A percentile compares a stretch with the other conserved stretches of the same genome.
These are phyloP conservation scores for Thyatira batis DNA, from an alignment of 2,888 invertebrate genomes.

Conservation along the genomic window DNA sequence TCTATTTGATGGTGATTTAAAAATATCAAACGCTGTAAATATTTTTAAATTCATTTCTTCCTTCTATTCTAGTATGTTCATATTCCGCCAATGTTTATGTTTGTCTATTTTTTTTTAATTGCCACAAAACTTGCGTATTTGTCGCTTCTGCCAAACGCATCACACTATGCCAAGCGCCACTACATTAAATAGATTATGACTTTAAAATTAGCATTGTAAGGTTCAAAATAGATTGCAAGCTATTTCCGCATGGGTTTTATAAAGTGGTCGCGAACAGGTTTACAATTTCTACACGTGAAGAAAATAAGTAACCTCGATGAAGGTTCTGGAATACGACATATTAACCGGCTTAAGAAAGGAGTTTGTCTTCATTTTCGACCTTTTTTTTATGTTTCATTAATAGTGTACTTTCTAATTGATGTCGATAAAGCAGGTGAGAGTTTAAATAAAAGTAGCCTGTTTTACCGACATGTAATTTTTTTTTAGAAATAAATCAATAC, in stretches of 20 bases:
- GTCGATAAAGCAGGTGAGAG: no score
- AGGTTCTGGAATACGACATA: background rate
- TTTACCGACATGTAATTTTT: no score
- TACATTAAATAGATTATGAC: background rate
- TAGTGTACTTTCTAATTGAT: no score
- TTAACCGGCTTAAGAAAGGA: background rate
- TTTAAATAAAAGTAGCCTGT: no score
- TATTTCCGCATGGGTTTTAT: background rate
- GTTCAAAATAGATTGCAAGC: background rate
- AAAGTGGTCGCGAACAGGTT: background rate
- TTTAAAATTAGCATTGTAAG: background rate
- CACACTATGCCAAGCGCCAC: background rate
- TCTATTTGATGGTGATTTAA: no score
- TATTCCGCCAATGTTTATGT: background rate
- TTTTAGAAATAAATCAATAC: no score
- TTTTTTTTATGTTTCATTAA: no score
- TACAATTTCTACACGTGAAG: background rate
- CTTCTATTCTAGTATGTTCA: background rate
- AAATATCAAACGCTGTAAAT: no score
- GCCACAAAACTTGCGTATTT: background rate
- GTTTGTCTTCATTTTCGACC: no score
- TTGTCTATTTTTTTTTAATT: background rate
- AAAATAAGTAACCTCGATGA: background rate
- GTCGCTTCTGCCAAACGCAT: background rate
- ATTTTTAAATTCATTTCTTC: no score